Evolutionary conservation across 2,113 vertebrate genomes (phyloP), one percentile per base, ranked within the genome.

Genomic region (Progne subis): DNA sequence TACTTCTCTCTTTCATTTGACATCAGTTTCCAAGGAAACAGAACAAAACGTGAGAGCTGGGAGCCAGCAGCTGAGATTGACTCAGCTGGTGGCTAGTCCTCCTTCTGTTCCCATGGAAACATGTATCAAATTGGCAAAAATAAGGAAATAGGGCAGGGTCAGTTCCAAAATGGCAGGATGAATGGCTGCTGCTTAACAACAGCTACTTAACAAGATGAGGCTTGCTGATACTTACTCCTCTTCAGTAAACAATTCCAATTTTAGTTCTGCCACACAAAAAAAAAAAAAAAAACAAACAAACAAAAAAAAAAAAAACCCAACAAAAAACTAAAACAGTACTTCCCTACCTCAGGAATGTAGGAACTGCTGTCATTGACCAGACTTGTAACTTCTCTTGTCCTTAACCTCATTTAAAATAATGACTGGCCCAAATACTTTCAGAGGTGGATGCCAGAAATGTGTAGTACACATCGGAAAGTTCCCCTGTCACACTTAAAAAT

Each of bases 41-140:
- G 94, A 96, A 92, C 75, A 96, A 96, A 95, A 93, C 92, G 37
- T 95, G 95, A 97, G 95, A 93, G 92, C 69, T 90, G 91, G 71
- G 87, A 97, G 93, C 86, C 95, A 94, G 83, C 95, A 96, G 83
- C 94, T 94, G 95, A 94, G 96, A 97, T 96, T 97, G 96, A 94
- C 96, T 97, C 96, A 97, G 97, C 95, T 97, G 96, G 96, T 97
- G 96, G 94, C 94, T 95, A 88, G 88, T 95, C 68, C 89, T 95
- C 72, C 88, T 97, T 83, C 72, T 74, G 97, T 97, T 97, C 80
- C 97, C 84, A 96, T 97, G 94, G 97, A 93, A 97, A 97, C 96
- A 29, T 7, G 9, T 95, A 94, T 96, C 94, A 93, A 92, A 90
- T 82, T 88, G 85, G 96, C 83, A 96, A 90, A 97, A 96, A 95